Percentiles rank a stretch among this genome's conserved stretches.
phyloP scores from a whole-genome alignment of 1,140 invertebrate genomes.

The Hylaeus volcanicus region DNA sequence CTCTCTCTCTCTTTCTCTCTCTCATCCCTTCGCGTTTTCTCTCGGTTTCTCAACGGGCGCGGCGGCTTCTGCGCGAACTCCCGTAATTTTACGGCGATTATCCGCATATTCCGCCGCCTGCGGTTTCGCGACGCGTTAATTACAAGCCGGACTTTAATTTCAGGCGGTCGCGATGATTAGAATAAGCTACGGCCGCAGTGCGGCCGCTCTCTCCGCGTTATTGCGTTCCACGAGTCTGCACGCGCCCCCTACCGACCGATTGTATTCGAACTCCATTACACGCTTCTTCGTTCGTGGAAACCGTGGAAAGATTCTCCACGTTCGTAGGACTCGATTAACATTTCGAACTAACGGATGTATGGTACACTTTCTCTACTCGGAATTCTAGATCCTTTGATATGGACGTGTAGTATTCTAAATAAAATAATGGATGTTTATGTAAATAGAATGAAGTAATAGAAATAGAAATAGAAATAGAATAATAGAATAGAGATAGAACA shows the following conservation, averaged over 20 bases:
- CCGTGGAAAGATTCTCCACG: not conserved
- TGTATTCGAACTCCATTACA: not conserved
- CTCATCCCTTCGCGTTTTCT: not conserved
- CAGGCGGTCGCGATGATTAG: slow-evolving; percentile 55
- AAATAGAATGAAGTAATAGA: too few species aligned
- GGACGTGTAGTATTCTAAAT: too few species aligned
- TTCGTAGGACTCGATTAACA: too few species aligned
- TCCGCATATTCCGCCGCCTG: slow-evolving; percentile 42
- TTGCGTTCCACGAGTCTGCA: slow-evolving; percentile 51
- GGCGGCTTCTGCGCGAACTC: slow-evolving; percentile 15
- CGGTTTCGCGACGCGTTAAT: slow-evolving; percentile 58
- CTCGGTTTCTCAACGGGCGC: not conserved
- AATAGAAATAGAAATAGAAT: too few species aligned
- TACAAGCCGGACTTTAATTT: slow-evolving; percentile 65
- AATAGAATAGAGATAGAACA: too few species aligned
- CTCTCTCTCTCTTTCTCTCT: slow-evolving; percentile 1
- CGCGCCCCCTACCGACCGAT: not conserved
- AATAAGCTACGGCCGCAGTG: slow-evolving; percentile 53
- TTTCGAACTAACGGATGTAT: too few species aligned
- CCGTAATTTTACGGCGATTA: slow-evolving; percentile 65
- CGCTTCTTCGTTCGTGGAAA: not conserved
- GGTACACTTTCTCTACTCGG: too few species aligned
- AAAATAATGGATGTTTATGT: too few species aligned
- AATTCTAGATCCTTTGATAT: too few species aligned
- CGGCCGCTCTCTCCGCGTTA: slow-evolving; percentile 45